Percentiles rank a stretch among this genome's conserved stretches.
Evolutionary conservation across 2,888 invertebrate species (phyloP).

Genomic region (Phaedon cochleariae): DNA sequence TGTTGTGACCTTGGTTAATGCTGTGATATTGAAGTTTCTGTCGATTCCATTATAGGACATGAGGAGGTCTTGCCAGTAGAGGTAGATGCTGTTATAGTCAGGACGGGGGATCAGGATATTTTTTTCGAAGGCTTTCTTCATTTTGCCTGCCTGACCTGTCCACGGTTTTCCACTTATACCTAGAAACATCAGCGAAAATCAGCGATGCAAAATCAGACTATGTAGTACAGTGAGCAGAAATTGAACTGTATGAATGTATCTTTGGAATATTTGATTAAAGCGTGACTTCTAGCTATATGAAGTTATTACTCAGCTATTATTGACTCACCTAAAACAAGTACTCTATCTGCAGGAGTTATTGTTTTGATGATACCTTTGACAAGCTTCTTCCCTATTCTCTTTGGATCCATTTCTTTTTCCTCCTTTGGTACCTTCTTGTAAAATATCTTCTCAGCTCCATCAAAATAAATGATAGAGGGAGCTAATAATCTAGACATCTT

Average conservation of each 20-base stretch:
- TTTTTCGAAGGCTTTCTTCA: slow-evolving; percentile 69
- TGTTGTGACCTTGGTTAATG: slow-evolving; percentile 65
- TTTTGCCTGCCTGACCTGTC: slow-evolving; percentile 63
- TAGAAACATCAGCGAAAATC: background rate
- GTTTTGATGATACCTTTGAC: slow-evolving; percentile 75
- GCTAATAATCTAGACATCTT: slow-evolving; percentile 74
- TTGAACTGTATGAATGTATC: no score
- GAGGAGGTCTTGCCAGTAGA: slow-evolving; percentile 65
- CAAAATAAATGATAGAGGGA: slow-evolving; percentile 77
- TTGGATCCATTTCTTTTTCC: slow-evolving; percentile 73
- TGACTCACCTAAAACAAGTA: slow-evolving; percentile 70
- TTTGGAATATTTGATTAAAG: no score
- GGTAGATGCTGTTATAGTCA: slow-evolving; percentile 70
- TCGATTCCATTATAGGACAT: slow-evolving; percentile 69
- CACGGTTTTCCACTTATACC: slow-evolving; percentile 72
- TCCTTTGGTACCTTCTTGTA: slow-evolving; percentile 72
- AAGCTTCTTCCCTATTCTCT: slow-evolving; percentile 73
- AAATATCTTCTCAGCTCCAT: slow-evolving; percentile 74
- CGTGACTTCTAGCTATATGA: no score
- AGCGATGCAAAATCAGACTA: no score
- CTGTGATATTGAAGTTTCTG: slow-evolving; percentile 68
- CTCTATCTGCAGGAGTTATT: slow-evolving; percentile 71
- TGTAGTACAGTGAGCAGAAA: no score
- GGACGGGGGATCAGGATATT: slow-evolving; percentile 61
- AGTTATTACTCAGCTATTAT: background rate